A percentile compares a stretch with the other conserved stretches of the same genome.
phyloP scores from a whole-genome alignment of 2,797 vertebrate species.

The Cichlasoma orientale region DNA sequence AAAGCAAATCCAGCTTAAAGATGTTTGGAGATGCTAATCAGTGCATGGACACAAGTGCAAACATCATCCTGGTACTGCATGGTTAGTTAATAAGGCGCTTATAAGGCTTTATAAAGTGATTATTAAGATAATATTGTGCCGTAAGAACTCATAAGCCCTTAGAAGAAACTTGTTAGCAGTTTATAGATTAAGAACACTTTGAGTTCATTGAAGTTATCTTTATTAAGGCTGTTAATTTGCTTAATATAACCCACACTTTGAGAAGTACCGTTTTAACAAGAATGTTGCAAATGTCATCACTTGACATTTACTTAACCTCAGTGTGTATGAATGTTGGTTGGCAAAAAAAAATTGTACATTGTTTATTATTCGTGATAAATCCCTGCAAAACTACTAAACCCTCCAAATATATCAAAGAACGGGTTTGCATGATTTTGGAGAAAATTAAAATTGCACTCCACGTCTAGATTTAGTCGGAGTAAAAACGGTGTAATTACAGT shows the following conservation, averaged over 20 bases:
- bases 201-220: background rate
- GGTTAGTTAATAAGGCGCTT: background rate
- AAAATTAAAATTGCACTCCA: too few relatives aligned
- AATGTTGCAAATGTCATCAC: background rate
- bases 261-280: background rate
- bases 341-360: background rate
- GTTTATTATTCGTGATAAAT: background rate
- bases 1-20: background rate
- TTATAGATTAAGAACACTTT: background rate
- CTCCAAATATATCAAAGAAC: background rate
- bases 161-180: too few relatives aligned
- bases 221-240: background rate
- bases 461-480: too few relatives aligned
- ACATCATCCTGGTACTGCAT: background rate
- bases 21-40: background rate
- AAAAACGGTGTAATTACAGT: too few relatives aligned
- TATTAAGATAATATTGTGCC: background rate
- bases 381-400: background rate
- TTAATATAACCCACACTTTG: background rate
- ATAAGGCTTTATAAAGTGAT: background rate
- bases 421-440: background rate
- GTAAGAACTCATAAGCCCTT: background rate
- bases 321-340: background rate
- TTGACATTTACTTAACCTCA: background rate
- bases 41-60: background rate